Percentiles rank a stretch among this genome's conserved stretches.
These are phyloP conservation scores for Nephila pilipes DNA, from an alignment of 1,140 invertebrate genomes.

Conservation along the genomic window DNA sequence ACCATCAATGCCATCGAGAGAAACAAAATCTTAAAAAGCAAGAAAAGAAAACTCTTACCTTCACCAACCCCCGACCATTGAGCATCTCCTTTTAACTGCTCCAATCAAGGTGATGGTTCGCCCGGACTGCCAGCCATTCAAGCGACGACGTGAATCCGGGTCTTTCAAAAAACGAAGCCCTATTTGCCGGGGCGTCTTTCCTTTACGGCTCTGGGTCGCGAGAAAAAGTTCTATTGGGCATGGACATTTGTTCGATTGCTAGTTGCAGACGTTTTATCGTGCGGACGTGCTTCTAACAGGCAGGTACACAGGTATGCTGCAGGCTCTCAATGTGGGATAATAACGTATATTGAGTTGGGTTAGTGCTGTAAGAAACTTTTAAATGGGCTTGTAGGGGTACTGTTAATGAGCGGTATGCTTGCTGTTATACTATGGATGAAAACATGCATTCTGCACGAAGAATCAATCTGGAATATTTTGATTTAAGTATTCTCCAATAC, in stretches of 20 bases:
- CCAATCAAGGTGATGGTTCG: not conserved
- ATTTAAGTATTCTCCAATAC: too few species aligned
- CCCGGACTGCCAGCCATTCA: not conserved
- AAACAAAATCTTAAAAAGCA: not conserved
- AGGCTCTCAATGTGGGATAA: too few species aligned
- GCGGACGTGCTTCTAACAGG: not conserved
- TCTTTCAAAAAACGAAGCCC: too few species aligned
- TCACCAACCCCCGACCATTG: not conserved
- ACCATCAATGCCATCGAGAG: not conserved
- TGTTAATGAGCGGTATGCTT: too few species aligned
- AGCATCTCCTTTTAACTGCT: not conserved
- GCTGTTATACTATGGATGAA: too few species aligned
- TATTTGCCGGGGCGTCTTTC: not conserved
- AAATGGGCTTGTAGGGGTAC: too few species aligned
- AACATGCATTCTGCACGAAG: too few species aligned
- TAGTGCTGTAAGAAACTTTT: too few species aligned
- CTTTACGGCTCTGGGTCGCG: not conserved
- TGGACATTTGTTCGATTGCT: slow-evolving; percentile 11
- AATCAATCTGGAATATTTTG: too few species aligned
- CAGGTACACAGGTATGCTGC: too few species aligned
- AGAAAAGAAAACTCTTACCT: not conserved
- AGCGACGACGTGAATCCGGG: not conserved
- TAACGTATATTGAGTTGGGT: too few species aligned
- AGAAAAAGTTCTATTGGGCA: not conserved
- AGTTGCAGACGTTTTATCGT: slow-evolving; percentile 4